Evolutionary conservation across 2,888 invertebrate genomes (phyloP).

Genomic region (Orthonychiurus folsomi): DNA sequence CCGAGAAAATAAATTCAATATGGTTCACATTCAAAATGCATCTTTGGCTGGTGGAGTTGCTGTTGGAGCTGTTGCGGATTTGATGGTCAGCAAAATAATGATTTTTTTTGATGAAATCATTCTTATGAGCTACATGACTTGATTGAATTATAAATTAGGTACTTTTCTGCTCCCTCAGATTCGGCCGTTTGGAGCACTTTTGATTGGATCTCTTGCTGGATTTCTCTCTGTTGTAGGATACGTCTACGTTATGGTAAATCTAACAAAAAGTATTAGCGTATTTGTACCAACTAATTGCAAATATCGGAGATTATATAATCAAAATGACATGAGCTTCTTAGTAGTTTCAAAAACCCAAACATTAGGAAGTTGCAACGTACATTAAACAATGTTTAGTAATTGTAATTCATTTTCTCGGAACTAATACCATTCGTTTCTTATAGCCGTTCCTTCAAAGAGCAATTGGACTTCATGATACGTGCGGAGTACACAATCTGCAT

Average conservation of each 20-base stretch:
- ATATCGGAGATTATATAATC: too few relatives aligned
- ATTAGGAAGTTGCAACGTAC: too few relatives aligned
- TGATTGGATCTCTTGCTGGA: conserved; percentile 70
- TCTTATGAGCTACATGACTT: too few relatives aligned
- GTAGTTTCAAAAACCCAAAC: too few relatives aligned
- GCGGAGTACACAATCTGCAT: conserved; percentile 92
- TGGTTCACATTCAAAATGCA: conserved; percentile 91
- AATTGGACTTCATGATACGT: conserved; percentile 67
- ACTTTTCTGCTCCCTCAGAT: conserved; percentile 44
- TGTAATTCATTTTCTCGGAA: too few relatives aligned
- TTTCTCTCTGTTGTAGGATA: conserved; percentile 72
- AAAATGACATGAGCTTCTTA: too few relatives aligned
- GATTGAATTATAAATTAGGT: too few relatives aligned
- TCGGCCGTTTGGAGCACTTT: conserved; percentile 70
- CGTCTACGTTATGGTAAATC: conserved; percentile 52
- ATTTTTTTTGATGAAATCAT: too few relatives aligned
- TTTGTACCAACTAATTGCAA: too few relatives aligned
- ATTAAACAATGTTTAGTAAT: too few relatives aligned
- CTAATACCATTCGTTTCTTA: too few relatives aligned
- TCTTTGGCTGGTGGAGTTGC: conserved; percentile 84
- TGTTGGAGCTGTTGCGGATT: conserved; percentile 68
- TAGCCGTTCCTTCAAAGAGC: conserved; percentile 51
- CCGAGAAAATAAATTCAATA: conserved; percentile 67
- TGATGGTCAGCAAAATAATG: too few relatives aligned
- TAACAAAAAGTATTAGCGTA: neutral